Base-by-base conservation (phyloP, 2,113 vertebrate genomes). In the Halichoerus grypus region DNA sequence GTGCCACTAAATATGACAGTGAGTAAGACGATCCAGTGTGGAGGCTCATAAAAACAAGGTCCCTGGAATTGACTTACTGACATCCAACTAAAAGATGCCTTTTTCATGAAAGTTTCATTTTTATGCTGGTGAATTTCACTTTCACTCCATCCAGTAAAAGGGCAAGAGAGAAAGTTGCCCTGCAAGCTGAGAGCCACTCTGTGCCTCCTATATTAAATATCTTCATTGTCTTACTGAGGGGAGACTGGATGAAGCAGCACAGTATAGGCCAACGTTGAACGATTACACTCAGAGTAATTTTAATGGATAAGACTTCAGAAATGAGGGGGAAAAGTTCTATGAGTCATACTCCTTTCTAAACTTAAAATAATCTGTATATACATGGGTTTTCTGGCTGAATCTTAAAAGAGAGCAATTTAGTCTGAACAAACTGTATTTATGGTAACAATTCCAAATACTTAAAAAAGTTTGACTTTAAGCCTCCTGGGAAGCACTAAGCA, bases 281-380 rank as follows among this genome's bases (percentile, higher is more conserved):
- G 42, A 92, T 80, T 89, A 79, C 11, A 93, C 39, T 26, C 57
- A 69, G n/a, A 88, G 91, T 63, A 22, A 77, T 33, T 46, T 63
- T 85, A 91, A 95, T 13, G 31, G 67, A 51, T 24, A 84, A 88
- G 63, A 86, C 89, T 97, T 96, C 63, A 93, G 36, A 96, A 86
- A 9, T 19, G 42, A 24, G 13, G 55, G 33, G 22, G 18, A 13
- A 28, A 1, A 81, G 65, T 82, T 79, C 55, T 82, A 88, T 39
- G 84, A 97, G 46, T 97, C 88, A 91, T 21, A 19, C 42, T 72
- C 51, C 94, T 72, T 76, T 93, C 61, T 92, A 89, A 97, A 97
- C 57, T 92, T 92, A 92, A 95, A 83, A 91, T 80, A 95, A 97
- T 94, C 53, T 95, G 79, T 71, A 93, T 89, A 92, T 83, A 98